Evolutionary conservation across 1,140 invertebrate genomes (phyloP), one percentile per base, ranked within the genome.

Genomic region (Hyposmocoma kahamanoa): DNA sequence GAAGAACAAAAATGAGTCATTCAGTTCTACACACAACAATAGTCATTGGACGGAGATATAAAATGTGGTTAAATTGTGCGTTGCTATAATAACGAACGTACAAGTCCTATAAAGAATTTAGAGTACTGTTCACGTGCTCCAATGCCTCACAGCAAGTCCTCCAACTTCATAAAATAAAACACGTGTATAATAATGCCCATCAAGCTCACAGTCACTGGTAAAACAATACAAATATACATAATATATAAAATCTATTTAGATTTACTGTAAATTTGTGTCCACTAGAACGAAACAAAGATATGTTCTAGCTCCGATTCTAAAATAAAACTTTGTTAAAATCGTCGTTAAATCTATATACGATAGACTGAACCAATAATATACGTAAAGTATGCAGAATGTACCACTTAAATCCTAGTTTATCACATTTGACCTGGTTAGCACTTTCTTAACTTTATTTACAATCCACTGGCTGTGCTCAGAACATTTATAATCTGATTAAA

Each of bases 351-450:
- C 44, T 56, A 46, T 41, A 21, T 41, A 41, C 38, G 22, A 41
- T 41, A 21, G 57, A 62, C 39, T 47, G 58, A 76, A 67, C 49
- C 42, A 65, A 70, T 59, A 65, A 59, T 30, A 53, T n/a, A n/a
- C n/a, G n/a, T n/a, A n/a, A n/a, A n/a, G n/a, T n/a, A n/a, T n/a
- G n/a, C 18, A 41, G 10, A 41, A 41, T 22, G 9, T 10, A 8
- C 63, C 54, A 67, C 70, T 76, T 82, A 81, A 72, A 56, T 49
- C 49, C 76, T 82, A 82, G 63, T 82, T 68, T 85, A 83, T 84
- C 79, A 84, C 79, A 84, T 80, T 85, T 78, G 65, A 69, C 70
- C 72, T 74, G 72, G 69, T 80, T 73, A 76, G 69, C 73, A 76
- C 70, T 59, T 59, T 51, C 62, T 56, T 78, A 77, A n/a, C n/a